Conservation (phyloP, 1,140 invertebrate genomes). For the Megalopta genalis region DNA sequence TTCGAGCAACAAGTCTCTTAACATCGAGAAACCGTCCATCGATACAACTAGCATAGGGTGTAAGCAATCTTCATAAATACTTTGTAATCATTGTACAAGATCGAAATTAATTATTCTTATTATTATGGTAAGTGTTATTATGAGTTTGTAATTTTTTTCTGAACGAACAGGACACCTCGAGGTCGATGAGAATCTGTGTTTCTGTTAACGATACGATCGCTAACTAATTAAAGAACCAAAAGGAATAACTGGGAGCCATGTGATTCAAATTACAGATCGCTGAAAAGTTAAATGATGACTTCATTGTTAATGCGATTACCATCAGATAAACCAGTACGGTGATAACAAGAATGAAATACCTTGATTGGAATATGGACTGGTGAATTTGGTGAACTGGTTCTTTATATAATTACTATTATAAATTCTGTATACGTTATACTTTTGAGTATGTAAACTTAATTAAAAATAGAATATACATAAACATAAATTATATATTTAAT, state of each 20-base stretch:
- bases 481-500: too few species aligned
- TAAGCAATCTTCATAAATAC: neutral
- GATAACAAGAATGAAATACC: too few species aligned
- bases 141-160: neutral
- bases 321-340: too few species aligned
- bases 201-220: constrained; percentile 3
- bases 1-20: too few species aligned
- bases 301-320: too few species aligned
- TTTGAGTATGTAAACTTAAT: too few species aligned
- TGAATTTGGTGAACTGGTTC: too few species aligned
- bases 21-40: neutral
- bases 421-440: too few species aligned
- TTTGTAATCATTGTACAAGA: neutral
- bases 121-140: neutral
- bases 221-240: constrained; percentile 13
- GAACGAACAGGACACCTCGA: neutral
- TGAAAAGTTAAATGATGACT: neutral
- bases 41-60: neutral
- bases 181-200: constrained; percentile 16
- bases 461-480: too few species aligned
- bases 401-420: too few species aligned
- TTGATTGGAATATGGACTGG: neutral
- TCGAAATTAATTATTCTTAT: constrained; percentile 2
- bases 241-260: neutral
- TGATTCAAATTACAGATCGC: neutral